A percentile compares a stretch with the other conserved stretches of the same genome.
phyloP scores from a whole-genome alignment of 1,140 invertebrate species.

The Sycophila sp. region DNA sequence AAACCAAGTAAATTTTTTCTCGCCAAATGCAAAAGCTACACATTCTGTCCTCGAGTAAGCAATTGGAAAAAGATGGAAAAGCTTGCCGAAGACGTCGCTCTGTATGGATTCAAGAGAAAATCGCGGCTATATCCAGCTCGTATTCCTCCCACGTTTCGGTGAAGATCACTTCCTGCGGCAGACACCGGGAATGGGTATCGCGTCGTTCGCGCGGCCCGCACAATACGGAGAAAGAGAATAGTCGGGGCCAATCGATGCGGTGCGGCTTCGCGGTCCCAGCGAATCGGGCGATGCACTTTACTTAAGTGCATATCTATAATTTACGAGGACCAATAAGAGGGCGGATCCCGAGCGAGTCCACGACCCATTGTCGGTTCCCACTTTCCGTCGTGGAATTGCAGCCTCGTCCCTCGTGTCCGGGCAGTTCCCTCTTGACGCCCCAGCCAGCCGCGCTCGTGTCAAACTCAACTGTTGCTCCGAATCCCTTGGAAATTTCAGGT shows the following conservation, averaged over 20 bases:
- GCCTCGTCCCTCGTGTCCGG: too few species aligned
- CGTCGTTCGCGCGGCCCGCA: background rate
- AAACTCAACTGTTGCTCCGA: slow-evolving; percentile 12
- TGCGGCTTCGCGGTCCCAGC: background rate
- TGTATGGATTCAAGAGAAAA: too few species aligned
- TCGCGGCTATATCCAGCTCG: background rate
- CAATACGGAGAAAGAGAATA: background rate
- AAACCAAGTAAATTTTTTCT: too few species aligned
- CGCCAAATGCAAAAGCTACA: too few species aligned
- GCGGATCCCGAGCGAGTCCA: slow-evolving; percentile 36
- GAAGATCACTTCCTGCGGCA: background rate
- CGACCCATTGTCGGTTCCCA: too few species aligned
- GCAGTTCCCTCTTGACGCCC: background rate
- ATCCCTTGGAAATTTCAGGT: background rate
- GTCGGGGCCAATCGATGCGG: slow-evolving; percentile 9
- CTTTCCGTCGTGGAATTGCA: too few species aligned
- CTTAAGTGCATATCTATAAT: slow-evolving; percentile 52
- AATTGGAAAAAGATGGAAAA: too few species aligned
- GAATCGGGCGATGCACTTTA: slow-evolving; percentile 46
- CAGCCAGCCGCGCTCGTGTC: background rate
- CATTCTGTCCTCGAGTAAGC: too few species aligned
- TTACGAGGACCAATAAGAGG: slow-evolving; percentile 45
- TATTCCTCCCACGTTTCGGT: background rate
- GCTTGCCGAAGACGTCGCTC: too few species aligned
- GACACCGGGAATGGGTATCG: background rate